Evolutionary conservation across 2,113 vertebrate species (phyloP), one percentile per base, ranked within the genome.

Genomic region (Seriola dumerili): DNA sequence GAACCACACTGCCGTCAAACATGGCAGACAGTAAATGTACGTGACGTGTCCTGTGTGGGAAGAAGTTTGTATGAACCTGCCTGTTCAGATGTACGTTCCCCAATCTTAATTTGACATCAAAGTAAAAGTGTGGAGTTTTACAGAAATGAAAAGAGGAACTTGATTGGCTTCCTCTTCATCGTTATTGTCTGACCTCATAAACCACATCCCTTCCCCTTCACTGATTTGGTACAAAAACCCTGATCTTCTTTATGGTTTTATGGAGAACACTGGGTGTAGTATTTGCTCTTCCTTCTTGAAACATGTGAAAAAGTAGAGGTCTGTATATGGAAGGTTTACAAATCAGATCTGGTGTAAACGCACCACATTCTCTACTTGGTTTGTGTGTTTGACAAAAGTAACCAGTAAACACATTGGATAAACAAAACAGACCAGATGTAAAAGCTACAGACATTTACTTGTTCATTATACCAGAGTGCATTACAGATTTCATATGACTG

Each of bases 381-480:
- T 57, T 44, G 21, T 48, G 58, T 46, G 57, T 65, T 58, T 65
- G 48, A 14, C 3, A n/a, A n/a, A 7, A 29, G 29, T 63, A 42
- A 32, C 8, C 38, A 25, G 57, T 42, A 29, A 85, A 76, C 21
- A 58, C 8, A 1, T 14, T 21, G n/a, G 17, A 63, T 8, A 29
- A 70, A 83, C 12, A 62, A 58, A 72, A 59, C 34, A 19, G 69
- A 76, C 75, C 3, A 44, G 9, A 57, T 2, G 13, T 61, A 80
- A 52, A 85, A 72, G 85, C 72, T 81, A 48, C 82, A 78, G 23
- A 75, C 46, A 40, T 89, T 85, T 85, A 92, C 54, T 90, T 52
- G 58, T 80, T 87, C 34, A 23, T 72, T 78, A 89, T 80, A 88
- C 78, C 84, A 81, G 72, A 85, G 54, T 76, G 73, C 86, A 81